phyloP scores from a whole-genome alignment of 2,888 invertebrate genomes.

The Physocephala rufipes region DNA sequence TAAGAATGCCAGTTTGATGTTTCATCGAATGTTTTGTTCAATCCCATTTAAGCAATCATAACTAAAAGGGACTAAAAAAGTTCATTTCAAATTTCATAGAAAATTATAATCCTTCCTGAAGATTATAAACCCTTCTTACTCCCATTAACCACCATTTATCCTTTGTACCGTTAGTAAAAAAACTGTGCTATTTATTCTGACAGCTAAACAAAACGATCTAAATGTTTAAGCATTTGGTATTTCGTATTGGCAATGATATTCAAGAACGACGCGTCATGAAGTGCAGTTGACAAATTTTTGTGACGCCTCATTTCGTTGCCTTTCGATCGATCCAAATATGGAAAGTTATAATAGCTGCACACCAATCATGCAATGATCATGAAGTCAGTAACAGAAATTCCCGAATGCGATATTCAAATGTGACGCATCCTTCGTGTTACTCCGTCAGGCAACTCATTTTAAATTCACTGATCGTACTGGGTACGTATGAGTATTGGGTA shows the following conservation, averaged over 20 bases:
- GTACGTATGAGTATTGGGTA: no score
- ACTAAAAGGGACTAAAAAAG: no score
- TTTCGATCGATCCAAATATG: constrained; percentile 27
- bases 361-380: background rate
- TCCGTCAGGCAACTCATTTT: constrained; percentile 20
- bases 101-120: no score
- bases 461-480: constrained; percentile 27
- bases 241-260: constrained; percentile 17
- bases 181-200: constrained; percentile 23
- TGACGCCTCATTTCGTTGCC: constrained; percentile 22
- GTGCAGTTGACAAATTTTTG: constrained; percentile 30
- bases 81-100: no score
- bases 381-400: background rate
- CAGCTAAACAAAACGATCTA: constrained; percentile 5
- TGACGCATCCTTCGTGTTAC: constrained; percentile 30
- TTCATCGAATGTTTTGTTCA: no score
- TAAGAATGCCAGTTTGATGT: no score
- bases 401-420: constrained; percentile 25
- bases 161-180: background rate
- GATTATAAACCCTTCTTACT: no score
- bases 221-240: constrained; percentile 1
- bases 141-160: no score
- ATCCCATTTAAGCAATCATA: no score
- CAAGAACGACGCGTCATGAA: constrained; percentile 10
- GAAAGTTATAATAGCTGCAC: constrained; percentile 9